Conservation (phyloP, 2,113 vertebrate genomes). For the Ailurus styani region DNA sequence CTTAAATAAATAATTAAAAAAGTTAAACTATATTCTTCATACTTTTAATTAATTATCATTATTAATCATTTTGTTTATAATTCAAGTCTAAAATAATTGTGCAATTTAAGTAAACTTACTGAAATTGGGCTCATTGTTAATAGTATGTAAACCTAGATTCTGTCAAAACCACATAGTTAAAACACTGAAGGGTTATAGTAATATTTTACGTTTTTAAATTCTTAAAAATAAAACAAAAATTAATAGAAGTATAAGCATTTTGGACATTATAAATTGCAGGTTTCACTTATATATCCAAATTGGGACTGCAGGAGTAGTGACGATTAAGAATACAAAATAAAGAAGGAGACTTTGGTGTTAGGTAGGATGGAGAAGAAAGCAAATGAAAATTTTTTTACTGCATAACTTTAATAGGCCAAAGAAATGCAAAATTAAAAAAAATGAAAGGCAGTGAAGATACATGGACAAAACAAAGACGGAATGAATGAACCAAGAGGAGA, state of each 20-base stretch:
- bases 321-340: neutral
- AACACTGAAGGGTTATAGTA: neutral
- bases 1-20: neutral
- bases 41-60: neutral
- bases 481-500: neutral
- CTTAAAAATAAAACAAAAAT: neutral
- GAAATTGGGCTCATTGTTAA: neutral
- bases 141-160: neutral
- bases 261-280: neutral
- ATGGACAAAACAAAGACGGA: neutral
- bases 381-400: neutral
- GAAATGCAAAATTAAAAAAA: neutral
- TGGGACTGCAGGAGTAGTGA: neutral
- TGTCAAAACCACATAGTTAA: neutral
- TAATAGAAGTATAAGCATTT: neutral
- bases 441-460: neutral
- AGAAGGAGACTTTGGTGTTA: neutral
- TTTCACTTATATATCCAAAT: neutral
- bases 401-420: neutral
- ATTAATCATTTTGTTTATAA: neutral
- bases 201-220: neutral
- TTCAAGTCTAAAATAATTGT: neutral
- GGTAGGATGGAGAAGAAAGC: neutral
- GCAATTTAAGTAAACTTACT: neutral
- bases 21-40: neutral